Evolutionary conservation across 2,888 invertebrate genomes (phyloP).

Genomic region (Plebejus anna): DNA sequence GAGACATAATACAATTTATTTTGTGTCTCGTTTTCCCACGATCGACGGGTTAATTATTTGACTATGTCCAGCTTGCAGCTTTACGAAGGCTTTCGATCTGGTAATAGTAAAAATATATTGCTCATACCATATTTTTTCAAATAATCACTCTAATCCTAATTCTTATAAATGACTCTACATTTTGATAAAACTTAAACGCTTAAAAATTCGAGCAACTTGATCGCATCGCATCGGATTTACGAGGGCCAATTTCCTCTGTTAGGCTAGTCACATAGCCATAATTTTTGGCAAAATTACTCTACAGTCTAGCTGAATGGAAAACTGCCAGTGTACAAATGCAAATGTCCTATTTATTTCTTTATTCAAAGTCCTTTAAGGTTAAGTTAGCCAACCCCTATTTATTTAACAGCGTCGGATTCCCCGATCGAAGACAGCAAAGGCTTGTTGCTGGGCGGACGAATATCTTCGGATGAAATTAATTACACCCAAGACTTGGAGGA

Average conservation of each 20-base stretch:
- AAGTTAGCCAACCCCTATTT: slow-evolving; percentile 6
- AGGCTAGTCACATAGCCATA: not conserved
- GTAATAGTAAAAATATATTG: not conserved
- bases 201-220: not conserved
- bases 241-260: not conserved
- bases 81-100: too few relatives aligned
- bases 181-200: not conserved
- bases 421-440: slow-evolving; percentile 54
- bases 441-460: slow-evolving; percentile 60
- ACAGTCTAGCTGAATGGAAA: not conserved
- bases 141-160: not conserved
- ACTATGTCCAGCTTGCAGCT: too few relatives aligned
- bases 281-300: not conserved
- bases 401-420: slow-evolving; percentile 54
- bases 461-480: slow-evolving; percentile 60
- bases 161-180: not conserved
- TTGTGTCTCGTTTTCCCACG: too few relatives aligned
- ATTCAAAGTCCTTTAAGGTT: not conserved
- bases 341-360: not conserved
- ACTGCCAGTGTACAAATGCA: not conserved
- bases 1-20: too few relatives aligned
- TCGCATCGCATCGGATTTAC: not conserved
- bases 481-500: slow-evolving; percentile 66
- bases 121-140: not conserved
- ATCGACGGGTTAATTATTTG: too few relatives aligned